Percentiles rank a stretch among this genome's conserved stretches.
These are phyloP conservation scores for Leptarthrus brevirostris DNA, from an alignment of 2,888 invertebrate species.

Conservation along the genomic window DNA sequence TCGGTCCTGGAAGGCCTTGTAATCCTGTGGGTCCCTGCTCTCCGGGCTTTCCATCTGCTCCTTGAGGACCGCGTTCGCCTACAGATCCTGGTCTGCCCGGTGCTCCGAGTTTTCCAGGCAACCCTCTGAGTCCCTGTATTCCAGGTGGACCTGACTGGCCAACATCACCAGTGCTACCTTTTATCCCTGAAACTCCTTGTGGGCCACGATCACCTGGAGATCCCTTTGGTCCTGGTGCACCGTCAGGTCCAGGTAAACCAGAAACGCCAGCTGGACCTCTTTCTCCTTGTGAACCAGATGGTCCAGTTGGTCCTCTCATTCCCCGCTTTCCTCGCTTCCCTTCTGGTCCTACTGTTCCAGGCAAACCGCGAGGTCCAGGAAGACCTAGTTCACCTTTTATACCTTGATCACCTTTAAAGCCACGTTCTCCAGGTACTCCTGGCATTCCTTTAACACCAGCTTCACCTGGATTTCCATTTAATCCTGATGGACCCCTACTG, in stretches of 20 bases:
- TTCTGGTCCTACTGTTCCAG: conserved; percentile 79
- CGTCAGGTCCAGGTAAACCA: conserved; percentile 82
- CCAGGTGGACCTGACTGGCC: conserved; percentile 73
- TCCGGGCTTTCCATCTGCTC: conserved; percentile 87
- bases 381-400: conserved; percentile 80
- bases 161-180: conserved; percentile 73
- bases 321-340: conserved; percentile 85
- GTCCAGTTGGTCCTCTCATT: conserved; percentile 79
- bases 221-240: conserved; percentile 81
- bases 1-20: conserved; percentile 81
- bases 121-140: conserved; percentile 72
- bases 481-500: conserved; percentile 80
- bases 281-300: conserved; percentile 79
- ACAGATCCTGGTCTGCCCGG: conserved; percentile 77
- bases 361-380: conserved; percentile 79
- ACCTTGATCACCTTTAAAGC: conserved; percentile 82
- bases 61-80: conserved; percentile 80
- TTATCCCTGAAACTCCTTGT: conserved; percentile 74
- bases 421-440: conserved; percentile 81
- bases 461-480: conserved; percentile 78
- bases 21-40: conserved; percentile 84
- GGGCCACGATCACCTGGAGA: conserved; percentile 78
- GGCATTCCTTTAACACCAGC: conserved; percentile 81
- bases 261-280: conserved; percentile 69
- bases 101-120: conserved; percentile 77